Base-by-base conservation (phyloP, 2,888 invertebrate genomes). In the Andricus quercusramuli region DNA sequence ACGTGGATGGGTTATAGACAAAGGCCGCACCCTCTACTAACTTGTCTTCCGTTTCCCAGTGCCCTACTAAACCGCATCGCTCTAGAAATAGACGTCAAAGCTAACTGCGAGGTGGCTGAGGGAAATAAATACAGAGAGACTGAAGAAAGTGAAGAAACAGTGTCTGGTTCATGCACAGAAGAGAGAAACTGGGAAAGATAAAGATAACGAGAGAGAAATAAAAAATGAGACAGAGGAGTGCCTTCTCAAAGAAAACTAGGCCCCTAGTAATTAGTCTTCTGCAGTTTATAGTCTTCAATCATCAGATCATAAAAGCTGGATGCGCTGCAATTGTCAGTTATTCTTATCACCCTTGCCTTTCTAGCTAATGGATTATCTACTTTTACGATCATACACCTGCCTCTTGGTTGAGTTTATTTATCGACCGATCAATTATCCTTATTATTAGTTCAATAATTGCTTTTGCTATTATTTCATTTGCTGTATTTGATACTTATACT, bases 1-100 rank as follows among this genome's bases (percentile, higher is more conserved):
- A 78, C 62, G 41, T 77, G 82, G 66, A 78, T 80, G 79, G 82
- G 77, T 78, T 76, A 80, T 65, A 76, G 77, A 77, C 78, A 77
- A 82, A 83, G 81, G 81, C 84, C 83, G 83, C 84, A 82, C 84
- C 84, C 77, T 85, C 81, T 83, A 32, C 32, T 51, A 37, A 29
- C 70, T 56, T 51, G 74, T 85, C 83, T 85, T 85, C 84, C 84
- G 83, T 85, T 85, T 85, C 83, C 84, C 84, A 85, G 82, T 85
- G 83, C 83, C 84, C 84, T 83, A 85, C 80, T 85, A 83, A 83
- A 82, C 82, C 79, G 83, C 83, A 80, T 79, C 79, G 78, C 67
- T 82, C 84, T 84, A 64, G 67, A 83, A 84, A 84, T 84, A 84
- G 84, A 67, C 81, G 78, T 81, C 84, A 77, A 83, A 84, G 83